Evolutionary conservation across 2,797 vertebrate species (phyloP).

Genomic region (Clarias fuscus): DNA sequence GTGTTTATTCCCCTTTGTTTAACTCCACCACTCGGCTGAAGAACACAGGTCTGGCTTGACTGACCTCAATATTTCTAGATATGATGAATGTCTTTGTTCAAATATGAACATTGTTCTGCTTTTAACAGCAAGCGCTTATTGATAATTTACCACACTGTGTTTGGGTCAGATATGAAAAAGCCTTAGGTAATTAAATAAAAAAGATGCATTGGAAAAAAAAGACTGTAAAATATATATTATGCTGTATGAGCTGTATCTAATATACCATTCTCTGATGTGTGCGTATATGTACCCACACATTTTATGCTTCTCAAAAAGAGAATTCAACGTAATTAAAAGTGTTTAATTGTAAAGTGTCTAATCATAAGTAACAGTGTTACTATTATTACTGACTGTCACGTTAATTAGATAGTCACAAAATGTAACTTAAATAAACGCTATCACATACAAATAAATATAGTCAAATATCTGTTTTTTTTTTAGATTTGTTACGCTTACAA

Average conservation of each 20-base stretch:
- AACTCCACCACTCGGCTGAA: not conserved
- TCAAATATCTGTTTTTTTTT: too few relatives aligned
- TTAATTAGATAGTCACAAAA: not conserved
- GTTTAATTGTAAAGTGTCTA: not conserved
- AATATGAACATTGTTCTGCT: not conserved
- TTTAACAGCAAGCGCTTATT: not conserved
- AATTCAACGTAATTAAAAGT: not conserved
- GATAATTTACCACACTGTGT: not conserved
- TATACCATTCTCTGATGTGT: too few relatives aligned
- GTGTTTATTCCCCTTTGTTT: not conserved
- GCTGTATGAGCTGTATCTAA: too few relatives aligned
- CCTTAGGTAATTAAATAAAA: not conserved
- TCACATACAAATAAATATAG: not conserved
- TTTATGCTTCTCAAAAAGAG: not conserved
- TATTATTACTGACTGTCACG: too few relatives aligned
- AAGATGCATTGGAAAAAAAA: not conserved
- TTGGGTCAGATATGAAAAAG: not conserved
- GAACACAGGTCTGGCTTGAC: not conserved
- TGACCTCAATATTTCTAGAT: slow-evolving; percentile 7
- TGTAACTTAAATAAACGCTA: not conserved
- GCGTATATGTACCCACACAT: too few relatives aligned
- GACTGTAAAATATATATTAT: too few relatives aligned
- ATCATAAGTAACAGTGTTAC: too few relatives aligned
- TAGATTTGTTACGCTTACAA: too few relatives aligned
- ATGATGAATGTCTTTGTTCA: not conserved